Percentiles rank a stretch among this genome's conserved stretches.
Evolutionary conservation across 2,113 vertebrate species (phyloP).

Genomic region (Orcinus orca): DNA sequence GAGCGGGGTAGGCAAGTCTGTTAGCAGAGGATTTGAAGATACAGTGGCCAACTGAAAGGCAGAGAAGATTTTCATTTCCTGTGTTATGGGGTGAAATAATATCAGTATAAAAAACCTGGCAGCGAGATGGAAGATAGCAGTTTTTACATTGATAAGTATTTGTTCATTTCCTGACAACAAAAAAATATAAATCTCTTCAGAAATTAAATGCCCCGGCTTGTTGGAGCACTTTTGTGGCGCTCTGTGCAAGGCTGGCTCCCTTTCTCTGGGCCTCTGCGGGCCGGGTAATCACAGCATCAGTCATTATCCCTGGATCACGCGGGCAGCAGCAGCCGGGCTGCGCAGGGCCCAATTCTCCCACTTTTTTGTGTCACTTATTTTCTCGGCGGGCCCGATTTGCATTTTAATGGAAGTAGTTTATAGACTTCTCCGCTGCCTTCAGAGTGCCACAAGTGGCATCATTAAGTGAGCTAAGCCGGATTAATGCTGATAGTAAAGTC

Average conservation of each 20-base stretch:
- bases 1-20: constrained; percentile 71
- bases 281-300: constrained; percentile 95
- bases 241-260: constrained; percentile 86
- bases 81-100: constrained; percentile 91
- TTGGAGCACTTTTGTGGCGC: constrained; percentile 88
- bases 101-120: constrained; percentile 95
- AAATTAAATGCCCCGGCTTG: constrained; percentile 89
- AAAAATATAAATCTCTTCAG: constrained; percentile 91
- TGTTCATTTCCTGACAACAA: constrained; percentile 99
- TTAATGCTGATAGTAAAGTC: constrained; percentile 97
- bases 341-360: constrained; percentile 89
- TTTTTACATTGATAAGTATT: constrained; percentile 98
- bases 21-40: constrained; percentile 84
- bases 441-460: constrained; percentile 98
- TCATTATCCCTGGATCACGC: constrained; percentile 90
- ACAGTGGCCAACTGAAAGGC: constrained; percentile 84
- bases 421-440: constrained; percentile 96
- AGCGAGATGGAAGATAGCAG: constrained; percentile 92
- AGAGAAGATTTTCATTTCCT: constrained; percentile 97
- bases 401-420: constrained; percentile 99
- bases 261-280: constrained; percentile 87
- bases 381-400: constrained; percentile 97
- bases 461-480: constrained; percentile 99
- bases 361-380: constrained; percentile 95
- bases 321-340: constrained; percentile 82